These are phyloP conservation scores for Podarcis muralis DNA, from an alignment of 2,113 vertebrate genomes.

Conservation along the genomic window DNA sequence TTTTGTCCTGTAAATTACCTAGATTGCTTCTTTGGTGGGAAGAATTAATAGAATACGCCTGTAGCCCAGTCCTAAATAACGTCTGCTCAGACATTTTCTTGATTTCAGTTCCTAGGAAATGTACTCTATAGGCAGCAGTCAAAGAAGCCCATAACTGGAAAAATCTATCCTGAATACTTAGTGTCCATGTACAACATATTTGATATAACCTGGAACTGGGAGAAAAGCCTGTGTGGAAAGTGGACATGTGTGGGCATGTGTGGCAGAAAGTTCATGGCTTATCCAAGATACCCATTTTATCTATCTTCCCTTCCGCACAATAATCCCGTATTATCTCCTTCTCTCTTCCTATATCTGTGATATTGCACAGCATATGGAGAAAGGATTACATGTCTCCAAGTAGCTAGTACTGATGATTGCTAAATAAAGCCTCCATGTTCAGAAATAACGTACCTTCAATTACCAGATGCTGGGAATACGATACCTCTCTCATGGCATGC, in stretches of 20 bases:
- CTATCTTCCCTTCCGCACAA: neutral
- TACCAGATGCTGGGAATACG: neutral
- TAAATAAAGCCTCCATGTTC: neutral
- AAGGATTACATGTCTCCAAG: neutral
- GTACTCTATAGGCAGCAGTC: neutral
- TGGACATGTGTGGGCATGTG: too few relatives aligned
- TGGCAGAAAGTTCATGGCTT: neutral
- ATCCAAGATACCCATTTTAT: neutral
- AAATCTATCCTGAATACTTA: neutral
- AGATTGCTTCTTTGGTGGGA: slow-evolving; percentile 34
- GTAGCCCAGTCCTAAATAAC: neutral
- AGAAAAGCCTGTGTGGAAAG: too few relatives aligned
- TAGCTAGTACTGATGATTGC: neutral
- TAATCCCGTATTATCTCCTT: neutral
- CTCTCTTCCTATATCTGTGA: neutral
- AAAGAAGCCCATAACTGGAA: neutral
- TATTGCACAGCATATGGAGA: neutral
- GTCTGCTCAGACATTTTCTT: neutral
- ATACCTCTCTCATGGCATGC: too few relatives aligned
- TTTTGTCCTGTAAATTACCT: slow-evolving; percentile 11
- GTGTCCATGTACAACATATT: neutral
- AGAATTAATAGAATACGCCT: slow-evolving; percentile 14
- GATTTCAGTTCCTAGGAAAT: neutral
- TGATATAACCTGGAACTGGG: neutral
- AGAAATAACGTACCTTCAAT: neutral